Evolutionary conservation across 1,140 invertebrate species (phyloP), one percentile per base, ranked within the genome.

Genomic region (Homarus americanus): DNA sequence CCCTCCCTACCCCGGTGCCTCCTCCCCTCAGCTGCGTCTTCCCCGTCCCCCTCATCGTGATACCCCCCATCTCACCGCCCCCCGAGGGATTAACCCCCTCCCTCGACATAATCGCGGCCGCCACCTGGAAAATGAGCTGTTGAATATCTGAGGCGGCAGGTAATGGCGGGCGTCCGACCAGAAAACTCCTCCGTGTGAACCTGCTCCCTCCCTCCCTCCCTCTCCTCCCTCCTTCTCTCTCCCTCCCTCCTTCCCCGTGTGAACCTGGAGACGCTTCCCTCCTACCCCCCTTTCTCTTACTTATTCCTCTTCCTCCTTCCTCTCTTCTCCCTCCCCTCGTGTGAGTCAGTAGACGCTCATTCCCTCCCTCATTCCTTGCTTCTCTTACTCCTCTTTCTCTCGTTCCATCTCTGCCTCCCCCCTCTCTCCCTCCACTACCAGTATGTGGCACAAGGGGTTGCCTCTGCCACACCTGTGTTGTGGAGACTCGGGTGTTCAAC

Each of bases 231-330:
- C 73, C 10, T 36, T 40, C 75, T 40, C 75, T 76, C 75, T 76
- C 75, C 32, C 75, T 76, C 75, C 32, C 75, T 40, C 75, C 32
- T 10, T 76, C 75, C 32, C 36, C 40, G 44, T 49, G 44, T 49
- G 44, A 49, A 49, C 44, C 44, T 49, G 44, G 15, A 7, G 44
- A 49, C 44, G 0, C 44, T 49, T 7, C 36, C 40, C 75, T 76
- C 75, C 32, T n/a, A n/a, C n/a, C n/a, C n/a, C 72, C 9, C 66
- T 72, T n/a, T 72, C 66, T 72, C 66, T 72, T n/a, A 20, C 66
- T 72, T n/a, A 28, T 34, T n/a, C 66, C 15, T 72, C 17, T 28
- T 28, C 4, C 10, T 34, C 4, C 15, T 28, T 34, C 36, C 72
- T 5, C 28, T 28, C 36, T 73, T 72, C 66, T n/a, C 44, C 5